Percentiles rank a stretch among this genome's conserved stretches.
Evolutionary conservation across 2,113 vertebrate genomes (phyloP).

Genomic region (Corythaeola cristata): DNA sequence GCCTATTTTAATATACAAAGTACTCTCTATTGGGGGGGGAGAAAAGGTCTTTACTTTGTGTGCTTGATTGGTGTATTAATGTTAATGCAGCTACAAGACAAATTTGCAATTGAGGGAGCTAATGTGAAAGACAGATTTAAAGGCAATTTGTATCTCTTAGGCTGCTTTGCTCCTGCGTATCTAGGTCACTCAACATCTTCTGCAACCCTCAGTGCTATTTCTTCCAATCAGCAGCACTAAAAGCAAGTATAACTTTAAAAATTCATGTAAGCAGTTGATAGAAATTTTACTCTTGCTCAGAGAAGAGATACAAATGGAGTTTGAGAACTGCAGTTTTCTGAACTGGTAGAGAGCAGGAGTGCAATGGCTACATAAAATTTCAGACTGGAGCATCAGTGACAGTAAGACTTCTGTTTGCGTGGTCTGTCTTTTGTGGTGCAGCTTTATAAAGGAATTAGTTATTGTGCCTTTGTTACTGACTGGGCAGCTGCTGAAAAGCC

Average conservation of each 20-base stretch:
- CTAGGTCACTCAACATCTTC: conserved; percentile 44
- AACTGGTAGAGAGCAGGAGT: not conserved
- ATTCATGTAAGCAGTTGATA: conserved; percentile 50
- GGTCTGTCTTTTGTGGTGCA: not conserved
- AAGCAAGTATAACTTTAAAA: conserved; percentile 51
- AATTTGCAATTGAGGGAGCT: not conserved
- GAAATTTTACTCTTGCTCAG: conserved; percentile 12
- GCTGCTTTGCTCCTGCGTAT: conserved; percentile 42
- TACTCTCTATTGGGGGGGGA: rapidly evolving
- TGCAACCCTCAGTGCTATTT: not conserved
- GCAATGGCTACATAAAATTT: not conserved
- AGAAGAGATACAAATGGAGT: not conserved
- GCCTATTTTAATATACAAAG: conserved; percentile 18
- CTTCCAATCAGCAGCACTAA: conserved; percentile 6
- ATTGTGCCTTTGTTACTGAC: not conserved
- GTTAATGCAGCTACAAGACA: conserved; percentile 34
- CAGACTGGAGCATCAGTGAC: not conserved
- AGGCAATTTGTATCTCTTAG: conserved; percentile 42
- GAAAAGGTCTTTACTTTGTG: not conserved
- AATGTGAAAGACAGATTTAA: conserved; percentile 33
- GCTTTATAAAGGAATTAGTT: not conserved
- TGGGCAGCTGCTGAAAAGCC: not conserved
- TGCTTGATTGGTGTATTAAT: conserved; percentile 37
- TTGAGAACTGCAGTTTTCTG: not conserved
- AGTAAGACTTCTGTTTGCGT: not conserved